Percentiles rank a stretch among this genome's conserved stretches.
These are phyloP conservation scores for Hartigia nigra DNA, from an alignment of 2,888 invertebrate species.

Conservation along the genomic window DNA sequence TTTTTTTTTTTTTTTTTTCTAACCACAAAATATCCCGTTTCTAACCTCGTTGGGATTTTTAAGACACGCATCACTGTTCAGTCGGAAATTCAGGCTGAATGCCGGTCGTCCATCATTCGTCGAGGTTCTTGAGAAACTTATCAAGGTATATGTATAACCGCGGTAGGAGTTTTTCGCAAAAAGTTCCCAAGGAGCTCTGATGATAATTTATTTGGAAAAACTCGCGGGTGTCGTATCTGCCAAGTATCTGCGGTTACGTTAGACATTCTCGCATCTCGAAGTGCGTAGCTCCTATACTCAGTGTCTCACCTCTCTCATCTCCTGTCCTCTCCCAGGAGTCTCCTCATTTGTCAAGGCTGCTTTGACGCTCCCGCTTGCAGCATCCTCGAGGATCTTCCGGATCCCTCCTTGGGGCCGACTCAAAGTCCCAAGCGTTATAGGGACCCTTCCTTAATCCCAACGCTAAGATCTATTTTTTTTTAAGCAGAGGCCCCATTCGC, in stretches of 20 bases:
- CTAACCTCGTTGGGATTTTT: background rate
- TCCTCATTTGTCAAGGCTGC: slow-evolving; percentile 6
- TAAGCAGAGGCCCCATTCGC: background rate
- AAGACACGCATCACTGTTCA: background rate
- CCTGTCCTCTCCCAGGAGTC: background rate
- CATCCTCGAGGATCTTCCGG: background rate
- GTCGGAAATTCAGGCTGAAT: background rate
- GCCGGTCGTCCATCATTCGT: background rate
- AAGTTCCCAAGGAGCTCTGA: slow-evolving; percentile 10
- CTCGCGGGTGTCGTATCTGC: slow-evolving; percentile 20
- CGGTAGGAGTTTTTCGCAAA: background rate
- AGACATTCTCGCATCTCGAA: background rate
- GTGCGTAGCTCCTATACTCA: background rate
- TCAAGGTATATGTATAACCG: background rate
- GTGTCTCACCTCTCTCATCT: background rate
- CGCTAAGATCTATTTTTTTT: background rate
- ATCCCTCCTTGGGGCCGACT: background rate
- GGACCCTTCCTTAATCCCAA: background rate
- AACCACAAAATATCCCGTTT: background rate
- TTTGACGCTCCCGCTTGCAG: background rate
- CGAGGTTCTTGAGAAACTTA: background rate
- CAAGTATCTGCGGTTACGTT: background rate
- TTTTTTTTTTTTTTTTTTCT: background rate
- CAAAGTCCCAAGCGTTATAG: background rate
- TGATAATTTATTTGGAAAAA: slow-evolving; percentile 22